Conservation (phyloP, 2,113 vertebrate genomes). For the Tympanuchus pallidicinctus region DNA sequence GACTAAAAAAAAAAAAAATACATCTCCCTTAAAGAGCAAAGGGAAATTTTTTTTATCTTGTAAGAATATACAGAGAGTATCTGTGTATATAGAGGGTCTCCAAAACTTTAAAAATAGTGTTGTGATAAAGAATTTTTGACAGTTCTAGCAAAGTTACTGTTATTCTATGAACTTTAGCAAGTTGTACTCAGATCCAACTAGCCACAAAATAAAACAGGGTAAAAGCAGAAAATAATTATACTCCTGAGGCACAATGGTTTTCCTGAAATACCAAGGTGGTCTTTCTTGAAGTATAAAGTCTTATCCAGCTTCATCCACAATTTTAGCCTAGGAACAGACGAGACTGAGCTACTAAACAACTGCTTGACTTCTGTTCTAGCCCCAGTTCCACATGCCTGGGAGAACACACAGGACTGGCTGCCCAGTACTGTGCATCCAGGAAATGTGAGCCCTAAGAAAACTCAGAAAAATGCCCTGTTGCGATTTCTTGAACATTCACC, state of each 20-base stretch:
- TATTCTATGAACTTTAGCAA: background rate
- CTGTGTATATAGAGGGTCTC: background rate
- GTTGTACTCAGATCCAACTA: background rate
- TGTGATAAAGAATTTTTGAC: background rate
- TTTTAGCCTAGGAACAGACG: background rate
- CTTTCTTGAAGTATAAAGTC: background rate
- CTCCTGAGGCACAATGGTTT: background rate
- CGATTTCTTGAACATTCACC: background rate
- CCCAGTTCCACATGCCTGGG: fast-evolving
- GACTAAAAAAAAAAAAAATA: background rate
- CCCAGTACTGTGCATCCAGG: background rate
- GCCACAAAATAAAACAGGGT: background rate
- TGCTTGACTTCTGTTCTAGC: background rate
- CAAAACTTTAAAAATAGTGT: background rate
- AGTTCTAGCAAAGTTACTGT: background rate
- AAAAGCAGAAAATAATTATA: background rate
- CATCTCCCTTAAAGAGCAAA: background rate
- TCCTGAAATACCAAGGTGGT: background rate
- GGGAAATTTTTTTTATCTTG: background rate
- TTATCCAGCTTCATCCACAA: background rate
- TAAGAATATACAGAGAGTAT: background rate
- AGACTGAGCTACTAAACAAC: background rate
- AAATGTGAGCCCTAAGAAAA: background rate
- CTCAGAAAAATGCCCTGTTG: background rate
- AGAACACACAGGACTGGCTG: background rate